Evolutionary conservation across 2,888 invertebrate genomes (phyloP).

Genomic region (Endomychus coccineus): DNA sequence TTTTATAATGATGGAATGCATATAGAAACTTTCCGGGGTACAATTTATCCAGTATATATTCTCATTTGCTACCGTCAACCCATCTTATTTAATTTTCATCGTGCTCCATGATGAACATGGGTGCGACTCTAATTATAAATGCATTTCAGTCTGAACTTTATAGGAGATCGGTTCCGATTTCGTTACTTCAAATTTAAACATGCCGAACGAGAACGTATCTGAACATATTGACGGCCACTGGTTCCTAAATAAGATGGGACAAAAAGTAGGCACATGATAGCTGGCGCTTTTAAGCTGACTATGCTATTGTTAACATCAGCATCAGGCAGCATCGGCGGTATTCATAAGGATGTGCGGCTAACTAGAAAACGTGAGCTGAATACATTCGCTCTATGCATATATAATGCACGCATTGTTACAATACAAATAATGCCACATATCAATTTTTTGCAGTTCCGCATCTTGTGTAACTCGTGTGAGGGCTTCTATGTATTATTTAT

Average conservation of each 20-base stretch:
- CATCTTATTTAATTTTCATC: too few relatives aligned
- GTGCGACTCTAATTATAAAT: too few relatives aligned
- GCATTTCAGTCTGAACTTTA: too few relatives aligned
- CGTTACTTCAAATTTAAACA: too few relatives aligned
- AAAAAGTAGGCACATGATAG: constrained; percentile 35
- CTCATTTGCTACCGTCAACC: too few relatives aligned
- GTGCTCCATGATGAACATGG: too few relatives aligned
- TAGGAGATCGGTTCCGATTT: too few relatives aligned
- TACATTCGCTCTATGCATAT: constrained; percentile 36
- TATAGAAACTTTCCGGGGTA: too few relatives aligned
- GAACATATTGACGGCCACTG: constrained; percentile 8
- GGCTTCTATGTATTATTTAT: constrained; percentile 32
- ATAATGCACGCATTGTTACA: constrained; percentile 37
- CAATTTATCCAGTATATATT: too few relatives aligned
- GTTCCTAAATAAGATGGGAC: constrained; percentile 24
- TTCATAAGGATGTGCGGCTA: constrained; percentile 39
- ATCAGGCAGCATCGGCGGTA: constrained; percentile 28
- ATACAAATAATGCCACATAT: constrained; percentile 40
- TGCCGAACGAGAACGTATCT: too few relatives aligned
- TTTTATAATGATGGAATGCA: too few relatives aligned
- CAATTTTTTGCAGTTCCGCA: constrained; percentile 29
- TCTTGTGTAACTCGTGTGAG: constrained; percentile 27
- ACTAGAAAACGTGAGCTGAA: constrained; percentile 39
- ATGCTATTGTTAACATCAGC: constrained; percentile 37
- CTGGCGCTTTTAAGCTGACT: constrained; percentile 36